These are phyloP conservation scores for Xerus rutilus DNA, from an alignment of 2,797 vertebrate species.

Conservation along the genomic window DNA sequence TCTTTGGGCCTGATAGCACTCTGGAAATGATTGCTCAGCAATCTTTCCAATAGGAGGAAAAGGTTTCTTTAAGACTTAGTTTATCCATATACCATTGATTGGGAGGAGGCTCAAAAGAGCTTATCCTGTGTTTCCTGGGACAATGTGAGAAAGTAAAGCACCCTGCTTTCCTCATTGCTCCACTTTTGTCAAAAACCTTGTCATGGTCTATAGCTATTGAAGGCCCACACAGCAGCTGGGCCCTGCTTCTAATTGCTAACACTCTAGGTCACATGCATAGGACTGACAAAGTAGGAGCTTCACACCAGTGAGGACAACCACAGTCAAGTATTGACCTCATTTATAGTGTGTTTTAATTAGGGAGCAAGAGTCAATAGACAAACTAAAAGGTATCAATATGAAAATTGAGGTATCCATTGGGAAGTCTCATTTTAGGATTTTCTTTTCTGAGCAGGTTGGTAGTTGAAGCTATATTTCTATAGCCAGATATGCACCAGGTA, in stretches of 20 bases:
- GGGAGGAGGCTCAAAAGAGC: neutral
- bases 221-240: neutral
- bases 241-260: neutral
- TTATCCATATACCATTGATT: slow-evolving; percentile 11
- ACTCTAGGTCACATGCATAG: neutral
- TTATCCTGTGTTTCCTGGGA: slow-evolving; percentile 1
- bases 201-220: neutral
- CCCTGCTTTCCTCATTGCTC: neutral
- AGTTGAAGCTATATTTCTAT: neutral
- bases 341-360: slow-evolving; percentile 17
- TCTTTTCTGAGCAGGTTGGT: neutral
- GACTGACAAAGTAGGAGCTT: neutral
- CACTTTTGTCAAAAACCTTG: slow-evolving; percentile 34
- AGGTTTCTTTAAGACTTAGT: neutral
- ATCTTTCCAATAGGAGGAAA: neutral
- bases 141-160: neutral
- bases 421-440: neutral
- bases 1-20: neutral
- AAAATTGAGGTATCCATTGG: neutral
- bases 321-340: neutral
- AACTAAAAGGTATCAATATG: neutral
- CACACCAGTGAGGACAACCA: neutral
- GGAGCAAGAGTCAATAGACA: neutral
- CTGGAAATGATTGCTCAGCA: neutral
- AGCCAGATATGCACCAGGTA: neutral